Conservation (phyloP, 30 jellyfish, hydroid and myxozoan species). For the Chrysaora quinquecirrha region DNA sequence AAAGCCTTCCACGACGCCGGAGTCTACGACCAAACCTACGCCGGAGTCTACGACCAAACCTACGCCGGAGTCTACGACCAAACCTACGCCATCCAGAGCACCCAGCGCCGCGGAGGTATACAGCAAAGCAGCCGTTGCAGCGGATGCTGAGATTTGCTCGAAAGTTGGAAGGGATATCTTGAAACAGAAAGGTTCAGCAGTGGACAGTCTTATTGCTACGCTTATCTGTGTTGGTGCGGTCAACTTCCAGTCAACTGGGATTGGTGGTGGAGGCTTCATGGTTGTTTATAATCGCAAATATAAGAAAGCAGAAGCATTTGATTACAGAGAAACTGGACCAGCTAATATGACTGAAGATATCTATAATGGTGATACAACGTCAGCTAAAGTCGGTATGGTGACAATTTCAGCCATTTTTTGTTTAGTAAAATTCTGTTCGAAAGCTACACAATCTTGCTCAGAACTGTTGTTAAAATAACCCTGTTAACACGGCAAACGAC, state of each 20-base stretch:
- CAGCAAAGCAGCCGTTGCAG: conserved; percentile 81
- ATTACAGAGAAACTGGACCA: conserved; percentile 96
- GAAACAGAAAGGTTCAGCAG: conserved; percentile 82
- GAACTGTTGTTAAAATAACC: too few relatives aligned
- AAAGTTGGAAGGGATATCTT: conserved; percentile 82
- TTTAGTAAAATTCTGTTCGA: too few relatives aligned
- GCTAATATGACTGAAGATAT: conserved; percentile 63
- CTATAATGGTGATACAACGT: conserved; percentile 31
- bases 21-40: too few relatives aligned
- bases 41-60: too few relatives aligned
- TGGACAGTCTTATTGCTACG: conserved; percentile 89
- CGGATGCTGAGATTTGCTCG: conserved; percentile 73
- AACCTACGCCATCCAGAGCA: conserved; percentile 8
- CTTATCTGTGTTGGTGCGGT: conserved; percentile 85
- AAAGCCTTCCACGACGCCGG: too few relatives aligned
- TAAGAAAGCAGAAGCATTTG: conserved; percentile 74
- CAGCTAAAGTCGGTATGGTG: conserved; percentile 68
- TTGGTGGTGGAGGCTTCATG: conserved; percentile 99
- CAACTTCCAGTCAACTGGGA: conserved; percentile 86
- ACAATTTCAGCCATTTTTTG: neutral
- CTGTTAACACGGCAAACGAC: too few relatives aligned
- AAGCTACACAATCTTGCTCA: too few relatives aligned
- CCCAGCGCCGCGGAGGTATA: conserved; percentile 60
- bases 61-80: too few relatives aligned
- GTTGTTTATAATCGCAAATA: conserved; percentile 64